Evolutionary conservation across 2,888 invertebrate species (phyloP).

Genomic region (Aporophyla lueneburgensis): DNA sequence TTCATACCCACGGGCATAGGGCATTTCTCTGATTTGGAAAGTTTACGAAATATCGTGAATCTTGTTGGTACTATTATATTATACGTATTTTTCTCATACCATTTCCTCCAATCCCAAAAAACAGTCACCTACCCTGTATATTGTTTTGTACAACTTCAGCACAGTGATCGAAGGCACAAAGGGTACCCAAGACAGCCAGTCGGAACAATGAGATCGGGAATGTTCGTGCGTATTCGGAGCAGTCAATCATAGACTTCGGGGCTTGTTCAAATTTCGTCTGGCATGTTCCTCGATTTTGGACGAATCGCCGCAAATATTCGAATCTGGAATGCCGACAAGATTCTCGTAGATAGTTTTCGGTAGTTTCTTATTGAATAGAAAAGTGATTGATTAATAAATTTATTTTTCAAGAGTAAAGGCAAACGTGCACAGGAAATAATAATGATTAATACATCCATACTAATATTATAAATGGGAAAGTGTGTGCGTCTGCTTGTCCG

Average conservation of each 20-base stretch:
- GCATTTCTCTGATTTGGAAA: not conserved
- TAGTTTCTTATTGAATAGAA: not conserved
- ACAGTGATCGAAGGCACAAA: too few relatives aligned
- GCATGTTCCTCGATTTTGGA: conserved; percentile 10
- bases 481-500: too few relatives aligned
- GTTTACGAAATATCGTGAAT: not conserved
- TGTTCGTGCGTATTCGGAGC: conserved; percentile 36
- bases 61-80: too few relatives aligned
- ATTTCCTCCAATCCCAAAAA: not conserved
- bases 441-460: too few relatives aligned
- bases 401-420: too few relatives aligned
- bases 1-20: not conserved
- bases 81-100: not conserved
- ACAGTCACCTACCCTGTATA: not conserved
- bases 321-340: not conserved
- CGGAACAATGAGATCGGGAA: conserved; percentile 37
- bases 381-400: not conserved
- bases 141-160: conserved; percentile 8
- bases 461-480: too few relatives aligned
- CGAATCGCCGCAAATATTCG: conserved; percentile 24
- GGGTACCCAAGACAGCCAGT: conserved; percentile 7
- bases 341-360: conserved; percentile 1
- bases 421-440: too few relatives aligned
- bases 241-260: conserved; percentile 27
- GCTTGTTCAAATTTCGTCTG: conserved; percentile 21